A percentile compares a stretch with the other conserved stretches of the same genome.
Conservation (phyloP, 2,888 invertebrate genomes). For the Diadegma fenestrale region DNA sequence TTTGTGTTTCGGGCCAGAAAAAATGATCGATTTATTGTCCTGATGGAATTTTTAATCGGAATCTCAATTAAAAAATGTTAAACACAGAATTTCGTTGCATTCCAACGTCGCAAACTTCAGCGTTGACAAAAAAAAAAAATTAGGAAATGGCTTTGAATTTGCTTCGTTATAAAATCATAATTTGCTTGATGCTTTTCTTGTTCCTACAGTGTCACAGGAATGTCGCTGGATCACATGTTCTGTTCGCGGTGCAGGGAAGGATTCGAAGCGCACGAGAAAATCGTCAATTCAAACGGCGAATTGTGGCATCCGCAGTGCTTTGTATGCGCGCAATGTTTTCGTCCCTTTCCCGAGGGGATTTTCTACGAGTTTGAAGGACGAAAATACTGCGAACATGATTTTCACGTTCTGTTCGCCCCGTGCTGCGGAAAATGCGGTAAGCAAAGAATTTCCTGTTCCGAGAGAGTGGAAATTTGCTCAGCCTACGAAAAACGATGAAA, state of each 20-base stretch:
- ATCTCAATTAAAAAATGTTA: no score
- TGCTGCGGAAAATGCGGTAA: slow-evolving; percentile 92
- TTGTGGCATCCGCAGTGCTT: slow-evolving; percentile 99
- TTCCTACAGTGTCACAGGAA: slow-evolving; percentile 86
- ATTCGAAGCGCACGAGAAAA: slow-evolving; percentile 98
- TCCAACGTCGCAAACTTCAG: no score
- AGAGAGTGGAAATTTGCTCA: not conserved
- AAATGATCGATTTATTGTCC: no score
- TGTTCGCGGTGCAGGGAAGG: slow-evolving; percentile 98
- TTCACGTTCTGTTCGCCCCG: slow-evolving; percentile 98
- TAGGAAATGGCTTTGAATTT: not conserved
- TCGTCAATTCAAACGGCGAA: slow-evolving; percentile 99
- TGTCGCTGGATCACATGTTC: slow-evolving; percentile 96
- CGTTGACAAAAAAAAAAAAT: no score
- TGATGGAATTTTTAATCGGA: no score
- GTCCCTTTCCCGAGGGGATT: slow-evolving; percentile 98
- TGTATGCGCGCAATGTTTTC: slow-evolving; percentile 99
- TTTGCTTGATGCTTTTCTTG: slow-evolving; percentile 27
- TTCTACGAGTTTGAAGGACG: slow-evolving; percentile 99
- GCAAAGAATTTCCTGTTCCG: not conserved
- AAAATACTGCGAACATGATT: slow-evolving; percentile 99
- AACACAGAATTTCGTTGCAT: no score
- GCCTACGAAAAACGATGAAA: not conserved
- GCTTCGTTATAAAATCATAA: not conserved
- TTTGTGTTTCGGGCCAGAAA: no score